phyloP scores from a whole-genome alignment of 2,888 invertebrate species.

The Phasia obesa region DNA sequence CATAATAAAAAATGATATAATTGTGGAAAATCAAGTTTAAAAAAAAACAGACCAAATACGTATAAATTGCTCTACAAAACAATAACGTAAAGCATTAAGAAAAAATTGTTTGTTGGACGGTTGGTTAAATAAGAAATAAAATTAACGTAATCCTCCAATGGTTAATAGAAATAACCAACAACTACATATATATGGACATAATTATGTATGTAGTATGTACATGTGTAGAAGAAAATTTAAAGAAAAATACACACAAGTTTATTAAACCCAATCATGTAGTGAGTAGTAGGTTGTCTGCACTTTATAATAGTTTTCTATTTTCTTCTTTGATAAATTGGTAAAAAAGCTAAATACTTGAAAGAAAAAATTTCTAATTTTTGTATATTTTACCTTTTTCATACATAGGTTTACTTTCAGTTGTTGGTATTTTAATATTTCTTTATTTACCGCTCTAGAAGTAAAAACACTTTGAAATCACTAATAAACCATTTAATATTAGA shows the following conservation, averaged over 20 bases:
- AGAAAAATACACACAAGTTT: conserved; percentile 47
- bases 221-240: conserved; percentile 29
- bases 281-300: not conserved
- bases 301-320: not conserved
- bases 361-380: conserved; percentile 19
- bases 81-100: conserved; percentile 16
- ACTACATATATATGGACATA: too few relatives aligned
- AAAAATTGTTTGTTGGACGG: conserved; percentile 9
- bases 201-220: too few relatives aligned
- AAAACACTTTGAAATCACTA: conserved; percentile 54
- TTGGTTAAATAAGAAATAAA: conserved; percentile 51
- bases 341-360: too few relatives aligned
- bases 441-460: conserved; percentile 51
- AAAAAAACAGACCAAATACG: conserved; percentile 26
- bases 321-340: not conserved
- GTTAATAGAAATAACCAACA: conserved; percentile 30
- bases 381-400: conserved; percentile 32
- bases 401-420: conserved; percentile 16
- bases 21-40: conserved; percentile 55
- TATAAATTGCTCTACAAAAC: conserved; percentile 36
- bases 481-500: conserved; percentile 51
- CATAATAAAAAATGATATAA: conserved; percentile 53
- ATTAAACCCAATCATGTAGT: conserved; percentile 30
- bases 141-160: conserved; percentile 60
- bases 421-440: conserved; percentile 17